Conservation (phyloP, 2,888 invertebrate genomes). For the Microctonus hyperodae region DNA sequence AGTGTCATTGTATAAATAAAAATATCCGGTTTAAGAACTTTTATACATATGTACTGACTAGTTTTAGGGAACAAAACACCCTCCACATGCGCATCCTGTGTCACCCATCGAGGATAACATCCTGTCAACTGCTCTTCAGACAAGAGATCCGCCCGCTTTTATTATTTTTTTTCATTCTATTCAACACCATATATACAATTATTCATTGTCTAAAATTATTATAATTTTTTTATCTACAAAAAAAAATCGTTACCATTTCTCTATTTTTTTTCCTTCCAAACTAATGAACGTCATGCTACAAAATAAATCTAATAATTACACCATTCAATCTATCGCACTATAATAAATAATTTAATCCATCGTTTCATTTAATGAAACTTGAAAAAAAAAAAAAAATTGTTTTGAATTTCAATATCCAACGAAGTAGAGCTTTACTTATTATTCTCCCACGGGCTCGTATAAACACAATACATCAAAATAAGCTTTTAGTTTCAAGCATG, state of each 20-base stretch:
- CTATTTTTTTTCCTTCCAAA: background rate
- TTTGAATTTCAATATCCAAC: background rate
- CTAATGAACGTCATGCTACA: too few species aligned
- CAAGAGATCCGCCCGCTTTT: constrained; percentile 27
- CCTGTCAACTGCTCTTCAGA: constrained; percentile 34
- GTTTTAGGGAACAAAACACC: constrained; percentile 29
- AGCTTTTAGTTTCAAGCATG: background rate
- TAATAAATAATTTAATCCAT: background rate
- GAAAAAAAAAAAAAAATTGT: background rate
- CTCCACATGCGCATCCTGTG: constrained; percentile 35
- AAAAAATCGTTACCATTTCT: background rate
- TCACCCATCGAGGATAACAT: constrained; percentile 37
- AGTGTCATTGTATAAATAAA: constrained; percentile 16
- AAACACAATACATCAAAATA: constrained; percentile 5
- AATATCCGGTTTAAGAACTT: constrained; percentile 37
- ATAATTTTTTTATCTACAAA: background rate
- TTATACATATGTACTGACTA: background rate
- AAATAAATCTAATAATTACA: background rate
- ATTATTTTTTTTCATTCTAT: constrained; percentile 5
- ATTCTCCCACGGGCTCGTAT: constrained; percentile 6
- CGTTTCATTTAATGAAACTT: background rate
- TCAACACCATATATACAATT: background rate
- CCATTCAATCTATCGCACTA: background rate
- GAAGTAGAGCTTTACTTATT: background rate
- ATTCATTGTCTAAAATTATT: background rate